Base-by-base conservation (phyloP, 1,140 invertebrate species). In the Leucophenga varia region DNA sequence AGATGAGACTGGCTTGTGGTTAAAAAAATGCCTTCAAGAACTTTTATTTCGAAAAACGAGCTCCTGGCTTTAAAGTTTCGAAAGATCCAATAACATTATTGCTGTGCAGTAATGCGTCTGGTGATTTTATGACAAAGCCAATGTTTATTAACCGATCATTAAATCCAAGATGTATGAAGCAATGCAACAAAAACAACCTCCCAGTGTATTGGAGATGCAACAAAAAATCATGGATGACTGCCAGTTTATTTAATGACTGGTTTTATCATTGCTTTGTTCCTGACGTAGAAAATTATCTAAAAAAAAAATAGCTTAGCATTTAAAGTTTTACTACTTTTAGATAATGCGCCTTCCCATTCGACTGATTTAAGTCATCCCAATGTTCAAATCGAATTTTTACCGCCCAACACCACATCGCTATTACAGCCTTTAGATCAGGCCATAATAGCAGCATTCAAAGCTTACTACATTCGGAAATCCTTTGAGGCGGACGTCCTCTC, bases 81-180 rank as follows among this genome's bases (percentile, higher is more conserved):
- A 79, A 79, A 57, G 74, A 79, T 61, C 57, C 74, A 25, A 28
- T n/a, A n/a, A n/a, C n/a, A n/a, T n/a, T n/a, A n/a, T n/a, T n/a
- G n/a, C n/a, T n/a, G n/a, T n/a, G n/a, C n/a, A n/a, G n/a, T n/a
- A n/a, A n/a, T n/a, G n/a, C n/a, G n/a, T n/a, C n/a, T n/a, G n/a
- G n/a, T n/a, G n/a, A n/a, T n/a, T n/a, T n/a, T n/a, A n/a, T n/a
- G n/a, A n/a, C n/a, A n/a, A n/a, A n/a, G n/a, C n/a, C n/a, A n/a
- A n/a, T n/a, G n/a, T n/a, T n/a, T n/a, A n/a, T n/a, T n/a, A n/a
- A n/a, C n/a, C n/a, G n/a, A 78, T 2, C n/a, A n/a, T n/a, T n/a
- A n/a, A n/a, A n/a, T n/a, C n/a, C n/a, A n/a, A n/a, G n/a, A n/a
- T n/a, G n/a, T n/a, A n/a, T n/a, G n/a, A n/a, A n/a, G n/a, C n/a